Evolutionary conservation across 1,140 invertebrate genomes (phyloP).

Genomic region (Trachymyrmex septentrionalis): DNA sequence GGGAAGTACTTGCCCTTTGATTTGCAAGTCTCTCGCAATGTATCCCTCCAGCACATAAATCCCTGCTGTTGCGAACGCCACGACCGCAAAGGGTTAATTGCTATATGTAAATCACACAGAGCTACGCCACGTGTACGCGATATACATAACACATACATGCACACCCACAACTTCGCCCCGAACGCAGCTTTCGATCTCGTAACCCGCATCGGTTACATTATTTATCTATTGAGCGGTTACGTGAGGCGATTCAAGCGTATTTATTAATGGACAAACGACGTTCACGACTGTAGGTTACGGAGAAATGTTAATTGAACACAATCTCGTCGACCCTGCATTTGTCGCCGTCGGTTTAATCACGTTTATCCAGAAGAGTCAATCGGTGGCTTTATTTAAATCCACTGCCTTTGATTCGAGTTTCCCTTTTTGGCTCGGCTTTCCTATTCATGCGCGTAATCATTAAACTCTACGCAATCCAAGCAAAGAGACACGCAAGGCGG

Average conservation of each 20-base stretch:
- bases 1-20: conserved; percentile 48
- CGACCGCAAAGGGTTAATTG: conserved; percentile 60
- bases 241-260: conserved; percentile 33
- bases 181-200: conserved; percentile 30
- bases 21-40: conserved; percentile 54
- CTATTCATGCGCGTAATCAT: not conserved
- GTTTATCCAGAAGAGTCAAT: conserved; percentile 20
- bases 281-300: conserved; percentile 22
- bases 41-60: conserved; percentile 46
- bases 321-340: conserved; percentile 18
- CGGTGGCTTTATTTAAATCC: conserved; percentile 46
- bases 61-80: conserved; percentile 15
- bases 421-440: not conserved
- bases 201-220: conserved; percentile 58
- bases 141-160: conserved; percentile 6
- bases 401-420: conserved; percentile 4
- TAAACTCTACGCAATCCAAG: not conserved
- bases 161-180: not conserved
- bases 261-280: conserved; percentile 57
- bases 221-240: conserved; percentile 42
- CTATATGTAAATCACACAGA: conserved; percentile 57
- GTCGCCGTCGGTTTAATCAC: conserved; percentile 61
- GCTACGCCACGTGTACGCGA: conserved; percentile 21
- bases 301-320: conserved; percentile 56
- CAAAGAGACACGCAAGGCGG: conserved; percentile 4